phyloP scores from a whole-genome alignment of 2,797 vertebrate species.

The Gymnothorax reevesii region DNA sequence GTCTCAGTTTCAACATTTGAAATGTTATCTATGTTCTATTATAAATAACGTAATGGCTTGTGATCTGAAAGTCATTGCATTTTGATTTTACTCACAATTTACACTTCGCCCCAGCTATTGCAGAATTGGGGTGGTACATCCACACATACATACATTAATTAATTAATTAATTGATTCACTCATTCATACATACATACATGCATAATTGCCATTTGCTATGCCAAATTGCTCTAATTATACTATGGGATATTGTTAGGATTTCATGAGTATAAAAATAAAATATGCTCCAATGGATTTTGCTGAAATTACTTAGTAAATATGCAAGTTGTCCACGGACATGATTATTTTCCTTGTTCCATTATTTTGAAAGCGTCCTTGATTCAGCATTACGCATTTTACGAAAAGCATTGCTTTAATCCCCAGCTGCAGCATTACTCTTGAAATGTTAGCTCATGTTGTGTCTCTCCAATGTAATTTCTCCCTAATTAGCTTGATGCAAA shows the following conservation, averaged over 20 bases:
- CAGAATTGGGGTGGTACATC: too few species aligned
- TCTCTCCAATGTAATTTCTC: background rate
- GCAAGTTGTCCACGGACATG: background rate
- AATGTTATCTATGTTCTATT: too few species aligned
- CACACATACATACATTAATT: too few species aligned
- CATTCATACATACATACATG: too few species aligned
- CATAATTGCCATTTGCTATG: background rate
- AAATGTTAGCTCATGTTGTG: background rate
- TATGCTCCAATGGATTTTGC: background rate
- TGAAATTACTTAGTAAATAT: background rate
- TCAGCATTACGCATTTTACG: background rate
- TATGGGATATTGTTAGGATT: background rate
- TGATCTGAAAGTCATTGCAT: too few species aligned
- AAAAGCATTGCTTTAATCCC: background rate
- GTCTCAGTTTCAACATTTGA: too few species aligned
- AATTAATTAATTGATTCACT: too few species aligned
- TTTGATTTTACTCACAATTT: too few species aligned
- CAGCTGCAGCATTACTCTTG: background rate
- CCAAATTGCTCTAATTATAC: background rate
- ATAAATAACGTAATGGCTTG: too few species aligned
- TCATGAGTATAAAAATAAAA: background rate
- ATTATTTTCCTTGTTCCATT: background rate
- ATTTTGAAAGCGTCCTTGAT: background rate
- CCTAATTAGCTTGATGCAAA: background rate
- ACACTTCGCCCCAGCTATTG: too few species aligned